Conservation (phyloP, 2,113 vertebrate species). For the Ibidorhyncha struthersii region DNA sequence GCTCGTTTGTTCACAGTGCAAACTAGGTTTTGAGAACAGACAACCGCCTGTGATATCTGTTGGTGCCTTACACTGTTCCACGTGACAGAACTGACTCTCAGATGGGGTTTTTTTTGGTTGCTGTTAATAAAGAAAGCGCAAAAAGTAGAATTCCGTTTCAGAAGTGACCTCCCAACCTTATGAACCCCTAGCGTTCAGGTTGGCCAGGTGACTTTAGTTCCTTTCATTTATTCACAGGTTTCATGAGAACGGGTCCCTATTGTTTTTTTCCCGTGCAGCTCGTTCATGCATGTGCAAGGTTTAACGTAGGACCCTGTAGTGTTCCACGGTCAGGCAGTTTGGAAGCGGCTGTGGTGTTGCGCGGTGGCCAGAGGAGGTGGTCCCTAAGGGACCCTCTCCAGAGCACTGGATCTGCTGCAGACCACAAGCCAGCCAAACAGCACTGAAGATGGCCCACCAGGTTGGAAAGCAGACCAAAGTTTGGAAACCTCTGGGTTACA, state of each 20-base stretch:
- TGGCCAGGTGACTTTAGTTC: background rate
- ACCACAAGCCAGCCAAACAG: background rate
- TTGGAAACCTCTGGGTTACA: background rate
- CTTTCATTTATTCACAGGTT: background rate
- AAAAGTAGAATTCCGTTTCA: background rate
- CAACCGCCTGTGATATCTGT: background rate
- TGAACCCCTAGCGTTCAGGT: background rate
- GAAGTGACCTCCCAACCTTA: background rate
- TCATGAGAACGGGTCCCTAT: background rate
- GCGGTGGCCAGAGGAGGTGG: background rate
- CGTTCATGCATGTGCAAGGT: background rate
- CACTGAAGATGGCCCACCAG: background rate
- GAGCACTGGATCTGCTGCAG: background rate
- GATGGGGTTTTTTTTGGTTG: accelerated
- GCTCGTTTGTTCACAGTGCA: background rate
- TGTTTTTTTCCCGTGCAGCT: background rate
- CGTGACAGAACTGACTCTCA: background rate
- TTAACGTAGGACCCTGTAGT: accelerated
- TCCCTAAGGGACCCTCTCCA: background rate
- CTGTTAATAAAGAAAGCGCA: background rate
- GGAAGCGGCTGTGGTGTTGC: background rate
- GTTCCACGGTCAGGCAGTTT: background rate
- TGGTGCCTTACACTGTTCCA: background rate
- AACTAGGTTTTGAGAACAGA: background rate
- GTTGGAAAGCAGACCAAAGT: background rate